Base-by-base conservation (phyloP, 2,797 vertebrate species). In the Numenius phaeopus region DNA sequence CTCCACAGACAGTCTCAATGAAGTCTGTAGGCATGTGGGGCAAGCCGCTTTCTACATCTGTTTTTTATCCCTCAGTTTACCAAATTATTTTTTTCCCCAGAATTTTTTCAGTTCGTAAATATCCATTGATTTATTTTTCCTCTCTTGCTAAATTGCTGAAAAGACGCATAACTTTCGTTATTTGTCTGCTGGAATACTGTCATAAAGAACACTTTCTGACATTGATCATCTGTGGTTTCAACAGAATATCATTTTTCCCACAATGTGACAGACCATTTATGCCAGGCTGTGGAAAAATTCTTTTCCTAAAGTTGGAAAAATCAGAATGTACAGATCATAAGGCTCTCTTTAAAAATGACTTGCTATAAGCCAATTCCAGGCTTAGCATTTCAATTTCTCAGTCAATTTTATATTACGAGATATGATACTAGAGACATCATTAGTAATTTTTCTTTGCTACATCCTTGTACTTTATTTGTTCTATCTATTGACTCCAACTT, bases 261-360 rank as follows among this genome's bases (percentile, higher is more conserved):
- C 52, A 55, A 9, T 32, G 10, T 46, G 61, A 89, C 61, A 80
- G 66, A 82, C 6, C 22, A 44, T 77, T 87, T 91, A 47, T 87
- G 65, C 23, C 39, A 86, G 57, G 52, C 34, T 66, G 40, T 72
- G 37, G 50, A 84, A 96, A 80, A 85, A 50, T 24, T 71, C 14
- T 76, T 91, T 92, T 62, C 47, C 49, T 86, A 11, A 92, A 91
- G 20, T 59, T 91, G 69, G 62, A 92, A 96, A 92, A 91, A 78
- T 27, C 65, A 73, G 59, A 86, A 54, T 29, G 30, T 14, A 52
- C 21, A 27, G 47, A 75, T 82, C 11, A 5, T 79, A 88, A 82
- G 64, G 16, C 29, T 90, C 10, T 96, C 40, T 84, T 79, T 86
- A 72, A 55, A 67, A 93, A 82, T 87, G 21, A 71, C 49, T 80